phyloP scores from a whole-genome alignment of 2,113 vertebrate genomes.

The Takifugu flavidus region DNA sequence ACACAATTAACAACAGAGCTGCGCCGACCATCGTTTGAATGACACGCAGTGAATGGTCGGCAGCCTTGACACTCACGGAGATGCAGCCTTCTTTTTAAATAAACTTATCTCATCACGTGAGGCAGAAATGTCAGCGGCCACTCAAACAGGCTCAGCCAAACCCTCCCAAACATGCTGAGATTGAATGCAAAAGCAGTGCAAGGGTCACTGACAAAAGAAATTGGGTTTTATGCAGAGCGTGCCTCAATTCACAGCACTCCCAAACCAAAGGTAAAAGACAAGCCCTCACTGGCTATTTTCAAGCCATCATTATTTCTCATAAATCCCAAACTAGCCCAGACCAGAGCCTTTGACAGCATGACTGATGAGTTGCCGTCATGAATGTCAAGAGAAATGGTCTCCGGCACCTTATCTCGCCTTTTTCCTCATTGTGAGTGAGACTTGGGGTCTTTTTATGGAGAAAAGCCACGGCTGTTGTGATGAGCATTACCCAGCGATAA shows the following conservation, averaged over 20 bases:
- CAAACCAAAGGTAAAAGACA: slow-evolving; percentile 62
- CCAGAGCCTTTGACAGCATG: slow-evolving; percentile 79
- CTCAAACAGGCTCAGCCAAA: slow-evolving; percentile 51
- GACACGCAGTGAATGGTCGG: too few species aligned
- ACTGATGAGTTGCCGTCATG: slow-evolving; percentile 77
- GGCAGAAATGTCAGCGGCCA: slow-evolving; percentile 52
- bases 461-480: slow-evolving; percentile 68
- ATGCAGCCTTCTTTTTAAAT: slow-evolving; percentile 25
- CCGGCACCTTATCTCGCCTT: slow-evolving; percentile 71
- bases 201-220: slow-evolving; percentile 72
- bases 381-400: slow-evolving; percentile 82
- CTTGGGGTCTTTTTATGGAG: slow-evolving; percentile 66
- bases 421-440: slow-evolving; percentile 75
- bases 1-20: slow-evolving; percentile 11
- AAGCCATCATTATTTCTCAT: slow-evolving; percentile 80
- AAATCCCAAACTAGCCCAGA: slow-evolving; percentile 75
- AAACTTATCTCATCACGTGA: slow-evolving; percentile 48
- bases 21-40: slow-evolving; percentile 7
- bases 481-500: slow-evolving; percentile 75
- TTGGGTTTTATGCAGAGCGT: slow-evolving; percentile 70
- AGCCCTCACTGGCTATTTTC: slow-evolving; percentile 68
- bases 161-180: slow-evolving; percentile 43
- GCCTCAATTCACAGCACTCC: slow-evolving; percentile 65
- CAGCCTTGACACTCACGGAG: neutral
- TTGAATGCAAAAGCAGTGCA: slow-evolving; percentile 69